Percentiles rank a stretch among this genome's conserved stretches.
Evolutionary conservation across 2,797 vertebrate genomes (phyloP).

Genomic region (Falco biarmicus): DNA sequence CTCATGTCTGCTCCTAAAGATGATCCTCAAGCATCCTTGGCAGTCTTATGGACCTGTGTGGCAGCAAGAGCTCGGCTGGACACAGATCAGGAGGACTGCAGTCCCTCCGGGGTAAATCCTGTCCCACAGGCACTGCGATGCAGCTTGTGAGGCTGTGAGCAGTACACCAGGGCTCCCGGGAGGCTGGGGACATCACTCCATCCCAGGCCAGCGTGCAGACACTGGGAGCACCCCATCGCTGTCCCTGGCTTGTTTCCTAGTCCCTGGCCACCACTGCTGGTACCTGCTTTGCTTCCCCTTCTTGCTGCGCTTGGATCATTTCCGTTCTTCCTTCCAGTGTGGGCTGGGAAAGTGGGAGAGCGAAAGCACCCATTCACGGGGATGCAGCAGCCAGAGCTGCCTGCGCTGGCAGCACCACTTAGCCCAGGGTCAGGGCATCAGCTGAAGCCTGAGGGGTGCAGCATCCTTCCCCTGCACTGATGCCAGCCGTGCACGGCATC

Average conservation of each 20-base stretch:
- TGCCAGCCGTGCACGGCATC: rapidly evolving
- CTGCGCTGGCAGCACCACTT: background rate
- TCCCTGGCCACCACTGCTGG: background rate
- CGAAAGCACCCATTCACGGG: background rate
- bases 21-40: background rate
- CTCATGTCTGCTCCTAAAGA: rapidly evolving
- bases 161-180: background rate
- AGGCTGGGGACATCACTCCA: background rate
- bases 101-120: background rate
- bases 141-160: background rate
- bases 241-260: background rate
- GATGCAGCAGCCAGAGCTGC: rapidly evolving
- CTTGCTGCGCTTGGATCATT: rapidly evolving
- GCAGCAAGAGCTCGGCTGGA: rapidly evolving
- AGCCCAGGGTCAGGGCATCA: rapidly evolving
- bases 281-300: background rate
- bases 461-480: background rate
- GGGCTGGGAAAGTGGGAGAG: background rate
- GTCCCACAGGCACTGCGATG: rapidly evolving
- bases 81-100: rapidly evolving
- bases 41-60: background rate
- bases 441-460: background rate
- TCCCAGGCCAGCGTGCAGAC: background rate
- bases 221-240: background rate
- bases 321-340: background rate